These are phyloP conservation scores for Andrena flavipes DNA, from an alignment of 2,888 invertebrate genomes.

Conservation along the genomic window DNA sequence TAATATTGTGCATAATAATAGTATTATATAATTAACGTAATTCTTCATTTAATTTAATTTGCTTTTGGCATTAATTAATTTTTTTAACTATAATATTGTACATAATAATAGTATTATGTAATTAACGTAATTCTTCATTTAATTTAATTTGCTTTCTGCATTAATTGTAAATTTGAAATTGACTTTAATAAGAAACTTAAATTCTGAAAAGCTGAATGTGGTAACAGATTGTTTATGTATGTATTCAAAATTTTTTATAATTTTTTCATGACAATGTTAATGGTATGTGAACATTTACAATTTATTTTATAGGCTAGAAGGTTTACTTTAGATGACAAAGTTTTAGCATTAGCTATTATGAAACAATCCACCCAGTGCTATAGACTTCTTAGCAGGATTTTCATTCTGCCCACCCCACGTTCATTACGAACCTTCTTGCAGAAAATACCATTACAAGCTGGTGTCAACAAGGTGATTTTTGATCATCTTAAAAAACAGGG, in stretches of 20 bases:
- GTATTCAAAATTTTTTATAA: too few species aligned
- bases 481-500: not conserved
- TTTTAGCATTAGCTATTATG: not conserved
- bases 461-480: not conserved
- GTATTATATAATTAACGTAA: too few species aligned
- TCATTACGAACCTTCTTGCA: not conserved
- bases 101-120: too few species aligned
- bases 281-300: not conserved
- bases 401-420: not conserved
- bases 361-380: not conserved
- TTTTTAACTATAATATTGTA: too few species aligned
- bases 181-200: too few species aligned
- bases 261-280: too few species aligned
- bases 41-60: too few species aligned
- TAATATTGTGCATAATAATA: too few species aligned
- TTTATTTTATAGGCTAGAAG: not conserved
- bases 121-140: not conserved
- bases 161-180: too few species aligned
- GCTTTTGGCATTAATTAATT: too few species aligned
- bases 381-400: not conserved
- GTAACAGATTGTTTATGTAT: too few species aligned
- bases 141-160: not conserved
- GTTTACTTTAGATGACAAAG: not conserved
- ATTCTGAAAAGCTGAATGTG: too few species aligned
- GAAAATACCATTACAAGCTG: not conserved